Percentiles rank a stretch among this genome's conserved stretches.
These are phyloP conservation scores for Eumeta japonica DNA, from an alignment of 1,140 invertebrate genomes.

Conservation along the genomic window DNA sequence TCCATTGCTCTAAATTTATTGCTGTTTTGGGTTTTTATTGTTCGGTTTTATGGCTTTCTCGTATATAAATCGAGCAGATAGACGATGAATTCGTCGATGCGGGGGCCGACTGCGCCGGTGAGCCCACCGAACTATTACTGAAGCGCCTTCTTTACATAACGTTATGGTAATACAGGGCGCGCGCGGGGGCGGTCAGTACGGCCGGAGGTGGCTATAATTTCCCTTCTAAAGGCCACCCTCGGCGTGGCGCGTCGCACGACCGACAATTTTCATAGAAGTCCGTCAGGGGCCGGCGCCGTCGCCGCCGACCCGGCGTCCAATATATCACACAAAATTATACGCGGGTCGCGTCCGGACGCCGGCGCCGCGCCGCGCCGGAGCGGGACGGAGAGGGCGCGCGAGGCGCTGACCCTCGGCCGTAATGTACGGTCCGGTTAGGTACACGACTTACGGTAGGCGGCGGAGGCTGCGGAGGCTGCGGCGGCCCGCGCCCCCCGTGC, in stretches of 20 bases:
- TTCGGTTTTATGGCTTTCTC: constrained; percentile 57
- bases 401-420: constrained; percentile 55
- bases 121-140: constrained; percentile 16
- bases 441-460: constrained; percentile 54
- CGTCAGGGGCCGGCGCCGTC: no score
- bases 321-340: constrained; percentile 52
- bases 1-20: constrained; percentile 60
- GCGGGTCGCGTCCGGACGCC: constrained; percentile 20
- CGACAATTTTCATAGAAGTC: constrained; percentile 31
- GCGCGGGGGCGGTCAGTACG: background rate
- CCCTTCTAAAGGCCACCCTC: constrained; percentile 11
- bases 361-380: constrained; percentile 14
- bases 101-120: constrained; percentile 37
- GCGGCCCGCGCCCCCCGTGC: constrained; percentile 43
- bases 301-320: constrained; percentile 26
- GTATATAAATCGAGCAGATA: constrained; percentile 56
- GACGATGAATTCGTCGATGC: constrained; percentile 46
- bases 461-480: constrained; percentile 40
- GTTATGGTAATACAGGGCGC: background rate
- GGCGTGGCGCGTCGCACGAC: constrained; percentile 8
- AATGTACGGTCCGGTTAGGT: constrained; percentile 60
- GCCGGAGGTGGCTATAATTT: constrained; percentile 4
- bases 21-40: constrained; percentile 62
- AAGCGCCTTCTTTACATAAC: constrained; percentile 14
- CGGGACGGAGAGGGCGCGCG: constrained; percentile 40